These are phyloP conservation scores for Aphrophora alni DNA, from an alignment of 2,888 invertebrate species.

Conservation along the genomic window DNA sequence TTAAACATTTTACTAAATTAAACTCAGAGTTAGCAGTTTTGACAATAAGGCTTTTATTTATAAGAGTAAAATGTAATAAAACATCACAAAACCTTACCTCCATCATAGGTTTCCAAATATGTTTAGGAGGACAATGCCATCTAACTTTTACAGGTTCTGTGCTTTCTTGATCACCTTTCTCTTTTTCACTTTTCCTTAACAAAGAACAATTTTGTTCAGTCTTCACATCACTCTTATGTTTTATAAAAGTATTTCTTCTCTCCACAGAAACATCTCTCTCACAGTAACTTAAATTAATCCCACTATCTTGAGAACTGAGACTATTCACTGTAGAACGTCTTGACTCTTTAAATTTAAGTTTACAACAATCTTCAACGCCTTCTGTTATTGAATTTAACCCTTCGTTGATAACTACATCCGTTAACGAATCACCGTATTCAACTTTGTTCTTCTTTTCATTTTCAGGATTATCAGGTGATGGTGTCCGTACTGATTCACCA, in stretches of 20 bases:
- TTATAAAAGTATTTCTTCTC: not conserved
- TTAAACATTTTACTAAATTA: too few relatives aligned
- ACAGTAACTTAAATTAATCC: slow-evolving; percentile 36
- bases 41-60: too few relatives aligned
- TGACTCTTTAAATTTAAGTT: slow-evolving; percentile 32
- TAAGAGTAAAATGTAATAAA: too few relatives aligned
- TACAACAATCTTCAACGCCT: slow-evolving; percentile 26
- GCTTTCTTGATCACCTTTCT: not conserved
- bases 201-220: not conserved
- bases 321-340: slow-evolving; percentile 38
- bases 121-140: slow-evolving; percentile 81
- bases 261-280: slow-evolving; percentile 22
- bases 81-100: slow-evolving; percentile 62
- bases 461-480: slow-evolving; percentile 16
- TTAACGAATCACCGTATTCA: slow-evolving; percentile 1
- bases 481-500: slow-evolving; percentile 29
- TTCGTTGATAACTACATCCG: slow-evolving; percentile 21
- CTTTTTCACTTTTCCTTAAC: not conserved
- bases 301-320: slow-evolving; percentile 73
- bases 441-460: not conserved
- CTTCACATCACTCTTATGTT: not conserved
- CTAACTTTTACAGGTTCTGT: slow-evolving; percentile 43
- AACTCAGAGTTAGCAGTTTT: too few relatives aligned
- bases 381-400: slow-evolving; percentile 28
- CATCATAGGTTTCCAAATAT: slow-evolving; percentile 80